phyloP scores from a whole-genome alignment of 2,113 vertebrate genomes.

The Saccopteryx leptura region DNA sequence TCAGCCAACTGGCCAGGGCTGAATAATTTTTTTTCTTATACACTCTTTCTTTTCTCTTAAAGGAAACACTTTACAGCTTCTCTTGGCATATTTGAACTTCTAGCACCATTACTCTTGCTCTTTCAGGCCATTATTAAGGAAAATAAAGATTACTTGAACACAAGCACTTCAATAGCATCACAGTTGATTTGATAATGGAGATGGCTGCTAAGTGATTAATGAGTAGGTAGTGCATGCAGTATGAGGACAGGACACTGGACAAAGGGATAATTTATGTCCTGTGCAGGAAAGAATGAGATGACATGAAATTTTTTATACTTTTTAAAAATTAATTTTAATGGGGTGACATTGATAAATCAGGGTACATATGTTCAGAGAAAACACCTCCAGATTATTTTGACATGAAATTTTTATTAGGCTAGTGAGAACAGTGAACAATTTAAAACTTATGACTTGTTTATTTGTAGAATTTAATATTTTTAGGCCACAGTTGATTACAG shows the following conservation, averaged over 20 bases:
- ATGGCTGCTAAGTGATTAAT: neutral
- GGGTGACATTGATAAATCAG: too few species aligned
- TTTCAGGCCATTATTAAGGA: neutral
- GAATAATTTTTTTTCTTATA: neutral
- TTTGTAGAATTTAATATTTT: neutral
- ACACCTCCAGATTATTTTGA: neutral
- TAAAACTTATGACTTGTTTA: neutral
- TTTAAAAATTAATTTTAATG: too few species aligned
- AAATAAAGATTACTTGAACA: neutral
- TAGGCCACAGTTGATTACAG: neutral
- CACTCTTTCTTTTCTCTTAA: neutral
- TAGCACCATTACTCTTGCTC: neutral
- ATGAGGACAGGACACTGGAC: neutral
- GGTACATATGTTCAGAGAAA: too few species aligned
- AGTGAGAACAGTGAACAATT: neutral
- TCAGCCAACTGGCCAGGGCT: too few species aligned
- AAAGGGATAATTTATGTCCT: neutral
- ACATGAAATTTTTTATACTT: too few species aligned
- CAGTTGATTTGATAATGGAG: neutral
- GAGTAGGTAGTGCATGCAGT: neutral
- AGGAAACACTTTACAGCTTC: neutral
- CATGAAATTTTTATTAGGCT: neutral
- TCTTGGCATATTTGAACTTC: neutral
- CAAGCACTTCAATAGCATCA: neutral
- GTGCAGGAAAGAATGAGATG: neutral